Evolutionary conservation across 2,113 vertebrate species (phyloP), one percentile per base, ranked within the genome.

Genomic region (Grammomys dolichurus): DNA sequence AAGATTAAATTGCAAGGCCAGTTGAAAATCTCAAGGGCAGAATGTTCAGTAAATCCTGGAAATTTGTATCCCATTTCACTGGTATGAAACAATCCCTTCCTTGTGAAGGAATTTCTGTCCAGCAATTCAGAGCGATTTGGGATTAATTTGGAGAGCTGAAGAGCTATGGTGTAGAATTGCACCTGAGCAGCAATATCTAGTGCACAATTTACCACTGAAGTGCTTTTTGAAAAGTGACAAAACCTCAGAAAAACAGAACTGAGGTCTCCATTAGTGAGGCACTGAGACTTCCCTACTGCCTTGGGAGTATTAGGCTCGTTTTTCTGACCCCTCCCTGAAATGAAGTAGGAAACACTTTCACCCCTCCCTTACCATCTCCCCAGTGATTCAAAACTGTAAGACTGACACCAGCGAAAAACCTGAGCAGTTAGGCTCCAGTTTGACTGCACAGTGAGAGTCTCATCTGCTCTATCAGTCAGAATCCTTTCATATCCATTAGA

Each of bases 11-110:
- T 87, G 90, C 90, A 82, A 8, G 60, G 24, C 43, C 89, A 46
- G 65, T n/a, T 92, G 63, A 94, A 97, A 90, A 91, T 82, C 95
- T 96, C 77, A 76, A 40, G 90, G 86, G 56, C 85, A 76, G 69
- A 76, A 81, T 89, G 75, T 77, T 96, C 85, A 56, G 73, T 90
- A 95, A 89, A 91, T 90, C 91, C 93, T 92, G 63, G 88, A 96
- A 95, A 92, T 84, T 48, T 90, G 28, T 89, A 54, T 88, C 78
- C 33, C 82, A 3, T 87, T 94, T 93, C 65, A 85, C 63, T 89
- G n/a, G 65, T 75, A 22, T 75, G 86, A 95, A 92, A 92, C 88
- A 94, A 63, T 91, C 24, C 51, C 33, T 89, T 92, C 67, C 69
- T 90, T 95, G 72, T 94, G 60, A 87, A 72, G 94, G 67, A 69